Evolutionary conservation across 1,140 invertebrate species (phyloP), one percentile per base, ranked within the genome.

Genomic region (Parasteatoda tepidariorum): DNA sequence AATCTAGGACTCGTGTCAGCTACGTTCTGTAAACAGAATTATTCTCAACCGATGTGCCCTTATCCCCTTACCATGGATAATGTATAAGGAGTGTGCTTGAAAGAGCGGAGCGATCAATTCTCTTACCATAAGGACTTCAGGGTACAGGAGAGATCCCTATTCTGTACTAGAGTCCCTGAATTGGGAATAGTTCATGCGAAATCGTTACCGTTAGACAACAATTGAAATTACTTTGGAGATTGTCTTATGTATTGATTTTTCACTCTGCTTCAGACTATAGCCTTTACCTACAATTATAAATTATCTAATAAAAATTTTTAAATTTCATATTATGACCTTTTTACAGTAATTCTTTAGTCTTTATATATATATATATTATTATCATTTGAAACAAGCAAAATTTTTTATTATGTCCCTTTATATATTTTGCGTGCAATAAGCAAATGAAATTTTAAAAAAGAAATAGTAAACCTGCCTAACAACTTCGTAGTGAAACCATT

Each of bases 171-270:
- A 18, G n/a, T 78, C 61, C 30, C 74, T 18, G 61, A 54, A 78
- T 78, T 31, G 74, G 41, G 61, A 78, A 78, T 66, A 78, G 74
- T 78, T 78, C 74, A 78, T 66, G 74, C 74, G 74, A 66, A 54
- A 78, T 78, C 61, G 34, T 78, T 66, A 48, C 28, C 33, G 30
- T 75, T 61, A 24, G 57, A 75, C 24, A 41, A 30, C 57, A 41
- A 57, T 26, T 71, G 41, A 57, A 59, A 22, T 59, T 59, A 48
- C 18, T 1, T 13, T 9, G 4, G 18, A 13, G 38, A 48, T 48
- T 18, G 18, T 48, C 2, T 48, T 48, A 13, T 13, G 18, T 48
- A 48, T 48, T 48, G 38, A 48, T 48, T 48, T 48, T 48, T 48
- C 18, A 48, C n/a, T n/a, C n/a, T n/a, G n/a, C n/a, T n/a, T n/a